Base-by-base conservation (phyloP, 2,113 vertebrate genomes). In the Vimba vimba region DNA sequence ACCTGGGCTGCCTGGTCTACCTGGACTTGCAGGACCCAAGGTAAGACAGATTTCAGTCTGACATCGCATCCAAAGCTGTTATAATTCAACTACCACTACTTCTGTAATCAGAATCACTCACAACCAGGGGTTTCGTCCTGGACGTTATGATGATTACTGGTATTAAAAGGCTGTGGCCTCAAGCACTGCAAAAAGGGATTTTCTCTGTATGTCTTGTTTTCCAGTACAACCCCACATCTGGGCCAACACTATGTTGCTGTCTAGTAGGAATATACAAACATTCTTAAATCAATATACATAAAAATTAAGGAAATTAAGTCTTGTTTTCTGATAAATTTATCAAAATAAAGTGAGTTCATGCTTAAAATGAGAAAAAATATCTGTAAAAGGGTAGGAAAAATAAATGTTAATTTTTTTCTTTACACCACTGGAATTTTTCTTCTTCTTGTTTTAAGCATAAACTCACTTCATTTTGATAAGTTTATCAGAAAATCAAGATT, bases 1-100 rank as follows among this genome's bases (percentile, higher is more conserved):
- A 33, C 85, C 85, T 83, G 91, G 90, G 23, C 3, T 60, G 12
- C 90, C 88, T 84, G 91, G 91, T 36, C 85, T 83, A 59, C 66
- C 82, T 66, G 91, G 89, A 25, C 75, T 25, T 33, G 47, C 25
- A 60, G 91, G 91, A 57, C 77, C 50, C 2, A 91, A 91, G 91
- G 91, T 91, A 86, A 83, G 82, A 69, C 45, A 7, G 25, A 71
- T 71, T 71, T 71, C 9, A 23, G 4, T 12, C 33, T 23, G 68
- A 71, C 19, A 5, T 25, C 25, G 23, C 21, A 23, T 71, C 68
- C 66, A 23, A 71, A 23, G 39, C 68, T 5, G 17, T 71, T 21
- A 23, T 2, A 71, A 69, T 69, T 69, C 66, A 69, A 39, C 68
- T 4, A 23, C 8, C 8, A 39, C 33, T 39, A 71, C 33, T 69